Conservation (phyloP, 1,140 invertebrate genomes). For the Trachymyrmex septentrionalis region DNA sequence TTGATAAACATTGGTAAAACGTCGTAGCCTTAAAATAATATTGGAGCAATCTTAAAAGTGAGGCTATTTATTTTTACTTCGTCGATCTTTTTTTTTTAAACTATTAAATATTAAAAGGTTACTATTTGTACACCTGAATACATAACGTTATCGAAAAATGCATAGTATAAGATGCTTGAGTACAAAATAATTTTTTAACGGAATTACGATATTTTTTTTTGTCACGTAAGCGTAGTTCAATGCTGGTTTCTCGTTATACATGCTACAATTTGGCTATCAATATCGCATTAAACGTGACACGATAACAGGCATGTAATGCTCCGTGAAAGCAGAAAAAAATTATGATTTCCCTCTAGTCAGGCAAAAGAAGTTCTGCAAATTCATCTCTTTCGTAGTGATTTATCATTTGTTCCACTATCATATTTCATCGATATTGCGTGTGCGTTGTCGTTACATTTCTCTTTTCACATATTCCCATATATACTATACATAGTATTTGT, state of each 20-base stretch:
- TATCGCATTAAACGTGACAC: slow-evolving; percentile 38
- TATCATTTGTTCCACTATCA: slow-evolving; percentile 57
- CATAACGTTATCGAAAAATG: background rate
- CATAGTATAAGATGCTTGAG: background rate
- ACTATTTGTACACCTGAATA: background rate
- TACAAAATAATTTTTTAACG: slow-evolving; percentile 23
- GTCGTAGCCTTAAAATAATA: background rate
- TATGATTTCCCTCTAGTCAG: slow-evolving; percentile 52
- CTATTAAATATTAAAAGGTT: background rate
- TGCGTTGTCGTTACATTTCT: slow-evolving; percentile 14
- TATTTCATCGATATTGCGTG: slow-evolving; percentile 58
- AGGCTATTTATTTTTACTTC: background rate
- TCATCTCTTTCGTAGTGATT: slow-evolving; percentile 64
- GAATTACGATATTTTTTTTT: too few species aligned
- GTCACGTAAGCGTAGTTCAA: background rate
- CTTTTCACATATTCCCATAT: slow-evolving; percentile 12
- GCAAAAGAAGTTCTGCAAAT: slow-evolving; percentile 62
- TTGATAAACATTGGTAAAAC: background rate
- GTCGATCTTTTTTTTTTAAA: background rate
- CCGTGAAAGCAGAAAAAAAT: slow-evolving; percentile 61
- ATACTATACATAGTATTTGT: slow-evolving; percentile 3
- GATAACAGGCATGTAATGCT: slow-evolving; percentile 55
- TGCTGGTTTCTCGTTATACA: slow-evolving; percentile 10
- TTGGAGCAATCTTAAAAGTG: background rate
- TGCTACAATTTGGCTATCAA: slow-evolving; percentile 33